A percentile compares a stretch with the other conserved stretches of the same genome.
Evolutionary conservation across 2,797 vertebrate genomes (phyloP).

Genomic region (Rhinatrema bivittatum): DNA sequence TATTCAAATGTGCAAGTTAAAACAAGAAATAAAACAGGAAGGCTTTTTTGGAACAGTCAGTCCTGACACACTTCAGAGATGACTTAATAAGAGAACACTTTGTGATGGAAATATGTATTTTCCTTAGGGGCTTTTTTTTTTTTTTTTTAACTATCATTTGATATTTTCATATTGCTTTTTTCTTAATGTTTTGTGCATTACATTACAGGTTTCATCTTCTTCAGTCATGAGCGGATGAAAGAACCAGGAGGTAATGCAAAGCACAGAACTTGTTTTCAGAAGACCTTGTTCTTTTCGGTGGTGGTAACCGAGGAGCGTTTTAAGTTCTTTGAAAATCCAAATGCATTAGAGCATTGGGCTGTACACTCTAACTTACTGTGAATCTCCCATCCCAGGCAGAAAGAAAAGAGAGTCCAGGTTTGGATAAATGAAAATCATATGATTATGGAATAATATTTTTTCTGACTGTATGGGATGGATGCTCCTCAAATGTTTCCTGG

Average conservation of each 20-base stretch:
- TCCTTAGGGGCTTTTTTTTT: slow-evolving; percentile 39
- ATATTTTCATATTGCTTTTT: slow-evolving; percentile 45
- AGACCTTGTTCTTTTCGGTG: slow-evolving; percentile 11
- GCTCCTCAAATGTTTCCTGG: too few relatives aligned
- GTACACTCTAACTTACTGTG: too few relatives aligned
- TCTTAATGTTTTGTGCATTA: slow-evolving; percentile 40
- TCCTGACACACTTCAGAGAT: slow-evolving; percentile 55
- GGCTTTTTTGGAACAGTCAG: slow-evolving; percentile 35
- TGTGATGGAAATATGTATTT: slow-evolving; percentile 61
- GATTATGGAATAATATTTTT: too few relatives aligned
- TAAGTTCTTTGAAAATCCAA: too few relatives aligned
- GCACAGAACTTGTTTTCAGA: slow-evolving; percentile 16
- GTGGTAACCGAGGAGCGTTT: too few relatives aligned
- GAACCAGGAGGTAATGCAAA: slow-evolving; percentile 25
- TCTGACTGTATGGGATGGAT: too few relatives aligned
- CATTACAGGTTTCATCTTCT: slow-evolving; percentile 15
- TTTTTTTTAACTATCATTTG: slow-evolving; percentile 33
- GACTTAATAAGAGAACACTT: slow-evolving; percentile 44
- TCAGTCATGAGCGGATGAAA: slow-evolving; percentile 27
- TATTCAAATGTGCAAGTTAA: slow-evolving; percentile 61
- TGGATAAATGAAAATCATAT: too few relatives aligned
- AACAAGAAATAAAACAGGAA: slow-evolving; percentile 50
- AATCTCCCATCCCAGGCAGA: too few relatives aligned
- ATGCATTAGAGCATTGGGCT: too few relatives aligned
- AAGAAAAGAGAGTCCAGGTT: too few relatives aligned